Evolutionary conservation across 2,797 vertebrate genomes (phyloP).

Genomic region (Myotis daubentonii): DNA sequence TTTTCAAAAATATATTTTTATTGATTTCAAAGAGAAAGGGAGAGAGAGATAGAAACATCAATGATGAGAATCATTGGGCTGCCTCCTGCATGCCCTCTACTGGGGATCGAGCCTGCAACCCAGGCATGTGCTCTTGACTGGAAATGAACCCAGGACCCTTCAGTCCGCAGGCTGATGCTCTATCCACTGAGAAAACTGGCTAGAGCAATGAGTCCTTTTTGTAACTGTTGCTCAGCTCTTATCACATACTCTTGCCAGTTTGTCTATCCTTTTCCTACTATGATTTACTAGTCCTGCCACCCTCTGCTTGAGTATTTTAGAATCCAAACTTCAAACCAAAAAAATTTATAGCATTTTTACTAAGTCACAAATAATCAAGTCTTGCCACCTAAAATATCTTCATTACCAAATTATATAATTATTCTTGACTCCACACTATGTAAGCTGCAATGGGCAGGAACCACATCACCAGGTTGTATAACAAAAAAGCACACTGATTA

Average conservation of each 20-base stretch:
- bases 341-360: not conserved
- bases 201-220: constrained; percentile 73
- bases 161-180: too few species aligned
- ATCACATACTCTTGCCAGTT: not conserved
- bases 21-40: not conserved
- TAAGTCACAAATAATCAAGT: constrained; percentile 59
- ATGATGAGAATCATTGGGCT: not conserved
- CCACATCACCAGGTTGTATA: not conserved
- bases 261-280: not conserved
- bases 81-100: not conserved
- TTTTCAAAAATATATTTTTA: not conserved
- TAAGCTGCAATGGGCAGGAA: not conserved
- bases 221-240: not conserved
- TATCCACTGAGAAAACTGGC: not conserved
- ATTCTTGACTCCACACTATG: not conserved
- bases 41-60: not conserved
- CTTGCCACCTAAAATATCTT: constrained; percentile 15
- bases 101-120: too few species aligned
- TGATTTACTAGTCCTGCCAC: constrained; percentile 14
- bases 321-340: constrained; percentile 32
- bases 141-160: too few species aligned
- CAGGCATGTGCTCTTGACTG: too few species aligned
- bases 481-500: not conserved
- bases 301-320: not conserved
- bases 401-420: not conserved